Evolutionary conservation across 2,888 invertebrate genomes (phyloP).

Genomic region (Ochropleura plecta): DNA sequence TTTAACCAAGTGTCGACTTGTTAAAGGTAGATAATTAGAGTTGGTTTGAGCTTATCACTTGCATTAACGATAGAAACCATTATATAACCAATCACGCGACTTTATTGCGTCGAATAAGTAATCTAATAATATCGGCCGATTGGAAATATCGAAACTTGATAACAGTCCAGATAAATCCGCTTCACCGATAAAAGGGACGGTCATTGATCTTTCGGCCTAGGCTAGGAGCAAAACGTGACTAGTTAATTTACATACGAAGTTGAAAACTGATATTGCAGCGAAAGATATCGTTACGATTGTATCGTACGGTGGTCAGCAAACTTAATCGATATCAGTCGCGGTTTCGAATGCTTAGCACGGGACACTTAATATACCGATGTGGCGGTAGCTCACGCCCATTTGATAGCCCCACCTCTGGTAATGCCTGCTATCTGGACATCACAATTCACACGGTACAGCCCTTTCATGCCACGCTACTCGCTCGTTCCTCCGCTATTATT

Average conservation of each 20-base stretch:
- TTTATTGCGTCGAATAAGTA: slow-evolving; percentile 35
- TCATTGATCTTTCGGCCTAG: slow-evolving; percentile 81
- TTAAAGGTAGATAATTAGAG: no score
- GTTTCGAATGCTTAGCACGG: slow-evolving; percentile 46
- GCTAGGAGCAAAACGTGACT: slow-evolving; percentile 71
- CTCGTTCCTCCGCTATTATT: background rate
- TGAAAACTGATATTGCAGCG: slow-evolving; percentile 60
- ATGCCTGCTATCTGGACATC: slow-evolving; percentile 18
- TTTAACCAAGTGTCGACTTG: background rate
- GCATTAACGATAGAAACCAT: slow-evolving; percentile 16
- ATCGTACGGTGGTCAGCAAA: slow-evolving; percentile 51
- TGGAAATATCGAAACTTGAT: slow-evolving; percentile 68
- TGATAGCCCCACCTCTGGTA: slow-evolving; percentile 27
- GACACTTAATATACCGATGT: slow-evolving; percentile 31
- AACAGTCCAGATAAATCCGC: slow-evolving; percentile 70
- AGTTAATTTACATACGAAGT: slow-evolving; percentile 63
- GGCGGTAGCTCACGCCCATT: slow-evolving; percentile 23
- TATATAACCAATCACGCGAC: slow-evolving; percentile 43
- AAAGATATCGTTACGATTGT: slow-evolving; percentile 59
- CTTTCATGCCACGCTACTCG: background rate
- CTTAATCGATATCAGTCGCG: slow-evolving; percentile 50
- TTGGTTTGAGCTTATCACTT: slow-evolving; percentile 11
- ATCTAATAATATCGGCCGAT: slow-evolving; percentile 64
- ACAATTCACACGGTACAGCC: background rate
- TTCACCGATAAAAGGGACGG: slow-evolving; percentile 81